Base-by-base conservation (phyloP, 2,113 vertebrate genomes). In the Atractosteus spatula region DNA sequence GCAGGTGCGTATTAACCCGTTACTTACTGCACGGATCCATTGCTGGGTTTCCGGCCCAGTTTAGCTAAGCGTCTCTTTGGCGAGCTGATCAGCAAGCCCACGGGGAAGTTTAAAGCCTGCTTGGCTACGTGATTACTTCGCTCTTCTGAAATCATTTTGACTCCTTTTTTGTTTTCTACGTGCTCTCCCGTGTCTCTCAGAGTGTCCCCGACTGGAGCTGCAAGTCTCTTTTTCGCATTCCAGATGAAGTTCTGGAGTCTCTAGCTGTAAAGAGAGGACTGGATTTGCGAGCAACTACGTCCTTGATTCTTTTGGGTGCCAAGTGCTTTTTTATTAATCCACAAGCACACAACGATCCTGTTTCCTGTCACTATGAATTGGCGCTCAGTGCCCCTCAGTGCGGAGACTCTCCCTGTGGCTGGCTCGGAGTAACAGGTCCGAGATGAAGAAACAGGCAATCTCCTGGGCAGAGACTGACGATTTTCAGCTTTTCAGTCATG, bases 21-120 rank as follows among this genome's bases (percentile, higher is more conserved):
- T 57, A 86, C 91, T 91, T 77, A 93, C 92, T 79, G 83, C 68
- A 87, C 81, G 41, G 87, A 90, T n/a, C 87, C 89, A 84, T 88
- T 87, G 67, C 89, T 90, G 2, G 80, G 68, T 68, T 89, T 93
- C 73, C 87, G 87, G 5, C 86, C 81, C 70, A 90, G 47, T 13
- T 79, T 84, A 10, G 80, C 83, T 11, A 91, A 82, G 13, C 83
- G 82, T 72, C 80, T 87, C 70, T 85, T 89, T 2, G 86, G 74
- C 3, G 87, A 80, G 41, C 71, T 81, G 69, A 85, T 76, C 3
- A 84, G 79, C 69, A 84, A 63, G 43, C 11, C 54, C 68, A 80
- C 76, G 1, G 88, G 78, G 44, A 93, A 91, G 71, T 75, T 90
- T 8, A 90, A 84, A 5, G 81, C 68, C 74, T 90, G 91, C 78